Evolutionary conservation across 1,140 invertebrate species (phyloP), one percentile per base, ranked within the genome.

Genomic region (Triops longicaudatus): DNA sequence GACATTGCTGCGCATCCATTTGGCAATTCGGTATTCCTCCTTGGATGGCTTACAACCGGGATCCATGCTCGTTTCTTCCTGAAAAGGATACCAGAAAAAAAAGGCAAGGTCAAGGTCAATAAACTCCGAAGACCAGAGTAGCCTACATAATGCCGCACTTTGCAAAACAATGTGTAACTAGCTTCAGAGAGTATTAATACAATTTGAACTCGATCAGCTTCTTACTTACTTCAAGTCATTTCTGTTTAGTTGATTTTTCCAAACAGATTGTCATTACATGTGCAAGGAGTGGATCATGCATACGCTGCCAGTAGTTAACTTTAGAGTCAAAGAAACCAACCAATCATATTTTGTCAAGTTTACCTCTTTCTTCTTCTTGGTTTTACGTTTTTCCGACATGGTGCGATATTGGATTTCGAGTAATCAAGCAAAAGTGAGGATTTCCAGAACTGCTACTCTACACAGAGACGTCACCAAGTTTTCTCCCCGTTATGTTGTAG

Each of bases 1-100:
- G 17, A 96, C 91, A 86, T 97, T 96, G 79, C 93, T 92, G 73
- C 93, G 91, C 72, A 99, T 85, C 92, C 94, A 98, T 84, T 96
- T 97, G 0, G 95, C 96, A 27, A 98, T 88, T 0, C 90, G 88
- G 85, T 96, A 97, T 84, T 98, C 95, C 73, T 96, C 92, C 85
- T 97, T 98, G 1, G 91, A 89, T 1, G 94, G 91, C 83, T 94
- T 93, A 77, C 90, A 90, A 42, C 84, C 82, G 63, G 79, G 78
- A 78, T 87, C 82, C 74, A 77, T 79, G 26, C 73, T 43, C 42
- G 37, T 42, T 22, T 11, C 87, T 80, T 91, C 89, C 90, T 91
- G 82, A 37, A 77, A 12, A n/a, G 9, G 1, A 17, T 37, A 27
- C 4, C 10, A 22, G 72, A 77, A 43, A 17, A n/a, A 43, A 50